phyloP scores from a whole-genome alignment of 2,888 invertebrate genomes.

The Epistrophella euchroma region DNA sequence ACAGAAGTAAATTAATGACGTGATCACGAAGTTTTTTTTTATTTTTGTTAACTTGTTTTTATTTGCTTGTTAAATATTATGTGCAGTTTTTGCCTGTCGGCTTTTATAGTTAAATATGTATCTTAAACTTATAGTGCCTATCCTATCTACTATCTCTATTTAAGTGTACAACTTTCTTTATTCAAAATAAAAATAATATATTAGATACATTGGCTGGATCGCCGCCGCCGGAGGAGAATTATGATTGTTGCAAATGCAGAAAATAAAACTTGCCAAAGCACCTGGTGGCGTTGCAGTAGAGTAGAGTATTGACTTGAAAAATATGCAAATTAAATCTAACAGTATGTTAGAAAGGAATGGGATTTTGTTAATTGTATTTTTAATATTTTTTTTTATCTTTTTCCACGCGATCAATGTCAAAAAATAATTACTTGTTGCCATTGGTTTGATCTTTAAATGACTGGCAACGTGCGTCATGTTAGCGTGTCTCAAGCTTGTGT shows the following conservation, averaged over 20 bases:
- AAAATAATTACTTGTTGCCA: not conserved
- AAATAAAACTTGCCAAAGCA: slow-evolving; percentile 38
- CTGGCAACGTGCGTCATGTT: not conserved
- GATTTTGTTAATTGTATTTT: not conserved
- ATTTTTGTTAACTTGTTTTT: slow-evolving; percentile 18
- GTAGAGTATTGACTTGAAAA: not conserved
- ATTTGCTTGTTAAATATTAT: slow-evolving; percentile 31
- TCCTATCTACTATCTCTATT: slow-evolving; percentile 22
- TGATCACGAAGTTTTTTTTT: slow-evolving; percentile 46
- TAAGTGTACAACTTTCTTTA: slow-evolving; percentile 62
- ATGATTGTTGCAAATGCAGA: slow-evolving; percentile 39
- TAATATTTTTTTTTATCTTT: not conserved
- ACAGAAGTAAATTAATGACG: slow-evolving; percentile 66
- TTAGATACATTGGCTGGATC: slow-evolving; percentile 27
- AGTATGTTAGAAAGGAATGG: not conserved
- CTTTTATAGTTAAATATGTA: not conserved
- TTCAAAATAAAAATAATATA: slow-evolving; percentile 36
- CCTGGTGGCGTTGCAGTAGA: no score
- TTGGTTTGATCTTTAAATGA: not conserved
- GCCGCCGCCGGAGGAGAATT: slow-evolving; percentile 36
- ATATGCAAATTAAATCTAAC: slow-evolving; percentile 13
- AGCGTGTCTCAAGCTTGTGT: no score
- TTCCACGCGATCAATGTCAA: not conserved
- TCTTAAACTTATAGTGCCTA: slow-evolving; percentile 17
- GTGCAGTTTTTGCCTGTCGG: slow-evolving; percentile 50